Evolutionary conservation across 2,797 vertebrate genomes (phyloP).

Genomic region (Pipistrellus pipistrellus): DNA sequence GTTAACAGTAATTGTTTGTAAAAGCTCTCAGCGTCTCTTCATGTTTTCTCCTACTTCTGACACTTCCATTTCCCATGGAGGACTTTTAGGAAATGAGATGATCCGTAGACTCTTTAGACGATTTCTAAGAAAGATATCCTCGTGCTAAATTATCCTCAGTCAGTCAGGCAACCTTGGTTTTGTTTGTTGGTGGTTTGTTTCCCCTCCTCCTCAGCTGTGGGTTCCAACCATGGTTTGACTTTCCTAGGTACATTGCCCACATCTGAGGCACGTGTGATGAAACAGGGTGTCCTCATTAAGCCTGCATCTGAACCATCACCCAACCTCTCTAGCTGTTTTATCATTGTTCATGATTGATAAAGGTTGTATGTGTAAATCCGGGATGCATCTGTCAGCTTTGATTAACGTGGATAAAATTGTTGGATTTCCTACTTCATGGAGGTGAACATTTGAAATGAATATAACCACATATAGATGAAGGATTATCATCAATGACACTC

Average conservation of each 20-base stretch:
- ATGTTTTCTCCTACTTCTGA: constrained; percentile 67
- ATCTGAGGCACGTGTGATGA: background rate
- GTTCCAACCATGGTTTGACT: background rate
- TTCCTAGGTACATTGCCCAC: background rate
- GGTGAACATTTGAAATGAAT: constrained; percentile 2
- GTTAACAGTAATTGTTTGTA: constrained; percentile 80
- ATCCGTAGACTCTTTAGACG: constrained; percentile 31
- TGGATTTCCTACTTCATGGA: background rate
- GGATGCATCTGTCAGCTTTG: constrained; percentile 12
- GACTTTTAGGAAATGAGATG: constrained; percentile 70
- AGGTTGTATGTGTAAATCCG: background rate
- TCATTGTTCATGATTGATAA: background rate
- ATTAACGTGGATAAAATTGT: background rate
- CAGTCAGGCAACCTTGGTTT: background rate
- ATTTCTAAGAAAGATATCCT: constrained; percentile 58
- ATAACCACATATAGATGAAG: background rate
- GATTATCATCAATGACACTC: background rate
- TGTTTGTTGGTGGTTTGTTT: background rate
- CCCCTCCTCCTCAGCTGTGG: background rate
- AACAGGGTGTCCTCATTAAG: background rate
- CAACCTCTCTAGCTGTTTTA: constrained; percentile 2
- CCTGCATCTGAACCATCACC: background rate
- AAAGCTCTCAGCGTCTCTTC: constrained; percentile 71
- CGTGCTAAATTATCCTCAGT: background rate
- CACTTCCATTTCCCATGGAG: constrained; percentile 57